Base-by-base conservation (phyloP, 1,140 invertebrate species). In the Gyrodactylus salaris region DNA sequence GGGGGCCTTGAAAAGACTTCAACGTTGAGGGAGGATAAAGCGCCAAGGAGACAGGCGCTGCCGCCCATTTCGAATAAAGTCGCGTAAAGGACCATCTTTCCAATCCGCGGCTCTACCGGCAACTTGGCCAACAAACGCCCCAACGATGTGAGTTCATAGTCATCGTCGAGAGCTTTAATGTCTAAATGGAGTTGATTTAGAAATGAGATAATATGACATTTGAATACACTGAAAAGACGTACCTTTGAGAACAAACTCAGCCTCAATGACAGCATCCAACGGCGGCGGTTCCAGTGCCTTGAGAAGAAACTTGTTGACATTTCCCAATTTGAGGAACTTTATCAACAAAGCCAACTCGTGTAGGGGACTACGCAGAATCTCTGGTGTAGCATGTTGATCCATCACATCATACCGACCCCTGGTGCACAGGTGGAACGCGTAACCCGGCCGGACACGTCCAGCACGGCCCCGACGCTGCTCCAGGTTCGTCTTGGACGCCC, bases 331-430 rank as follows among this genome's bases (percentile, higher is more conserved):
- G 1, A 84, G 77, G n/a, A 83, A 76, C 76, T 84, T 84, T 74
- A 84, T 83, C 54, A 79, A 77, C 72, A 83, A 76, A 0, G 80
- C 79, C 23, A 83, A 74, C 78, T 95, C 91, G 78, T 95, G 91
- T 1, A 95, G 82, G 0, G 91, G 91, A 0, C 90, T 94, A 72
- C 91, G 84, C 81, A 94, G 92, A 84, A 95, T 95, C 83, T 95
- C 91, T 0, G 91, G 89, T 16, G 71, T 72, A 19, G 19, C 20
- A 68, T 72, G 71, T 27, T 19, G 19, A n/a, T 72, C 71, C 23
- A 72, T 7, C 2, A 19, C 19, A 19, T 72, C 71, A 21, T 25
- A 68, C 1, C 71, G 20, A 16, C 78, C 76, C 68, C 78, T 76
- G 73, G 77, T 83, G 75, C 87, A 85, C 2, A 91, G 78, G 78